A percentile compares a stretch with the other conserved stretches of the same genome.
Evolutionary conservation across 2,797 vertebrate genomes (phyloP).

Genomic region (Lepus townsendii): DNA sequence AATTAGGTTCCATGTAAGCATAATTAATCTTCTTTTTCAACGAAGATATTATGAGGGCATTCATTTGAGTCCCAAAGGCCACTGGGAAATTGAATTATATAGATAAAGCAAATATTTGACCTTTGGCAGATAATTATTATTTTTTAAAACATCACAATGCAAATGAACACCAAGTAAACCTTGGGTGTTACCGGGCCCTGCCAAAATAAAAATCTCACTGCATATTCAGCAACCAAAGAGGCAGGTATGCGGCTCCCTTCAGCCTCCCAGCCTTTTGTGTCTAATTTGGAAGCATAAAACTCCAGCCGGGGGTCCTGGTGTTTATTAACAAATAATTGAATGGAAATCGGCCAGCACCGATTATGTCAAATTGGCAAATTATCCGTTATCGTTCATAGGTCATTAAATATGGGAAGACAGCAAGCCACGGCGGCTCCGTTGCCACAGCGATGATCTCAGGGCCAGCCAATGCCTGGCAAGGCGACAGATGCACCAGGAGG

Average conservation of each 20-base stretch:
- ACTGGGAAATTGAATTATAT: constrained; percentile 92
- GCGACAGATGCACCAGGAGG: constrained; percentile 27
- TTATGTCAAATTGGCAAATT: constrained; percentile 79
- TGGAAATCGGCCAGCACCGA: constrained; percentile 70
- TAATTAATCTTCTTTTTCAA: constrained; percentile 92
- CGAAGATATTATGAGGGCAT: constrained; percentile 91
- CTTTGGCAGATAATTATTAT: constrained; percentile 90
- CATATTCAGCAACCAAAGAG: constrained; percentile 74
- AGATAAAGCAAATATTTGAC: constrained; percentile 93
- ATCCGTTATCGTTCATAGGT: constrained; percentile 76
- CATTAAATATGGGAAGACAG: constrained; percentile 81
- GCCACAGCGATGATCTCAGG: constrained; percentile 51
- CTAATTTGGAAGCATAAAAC: constrained; percentile 73
- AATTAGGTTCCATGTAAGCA: constrained; percentile 92
- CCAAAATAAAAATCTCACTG: constrained; percentile 80
- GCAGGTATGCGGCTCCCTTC: constrained; percentile 59
- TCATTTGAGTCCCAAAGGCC: constrained; percentile 92
- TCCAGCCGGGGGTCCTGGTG: constrained; percentile 57
- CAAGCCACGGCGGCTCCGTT: constrained; percentile 19
- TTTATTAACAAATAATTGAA: constrained; percentile 87
- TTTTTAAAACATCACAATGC: constrained; percentile 86
- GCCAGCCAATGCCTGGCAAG: constrained; percentile 45
- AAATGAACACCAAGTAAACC: constrained; percentile 86
- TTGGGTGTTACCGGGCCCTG: constrained; percentile 64
- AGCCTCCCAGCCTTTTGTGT: constrained; percentile 68